Evolutionary conservation across 2,888 invertebrate species (phyloP).

Genomic region (Seladonia tumulorum): DNA sequence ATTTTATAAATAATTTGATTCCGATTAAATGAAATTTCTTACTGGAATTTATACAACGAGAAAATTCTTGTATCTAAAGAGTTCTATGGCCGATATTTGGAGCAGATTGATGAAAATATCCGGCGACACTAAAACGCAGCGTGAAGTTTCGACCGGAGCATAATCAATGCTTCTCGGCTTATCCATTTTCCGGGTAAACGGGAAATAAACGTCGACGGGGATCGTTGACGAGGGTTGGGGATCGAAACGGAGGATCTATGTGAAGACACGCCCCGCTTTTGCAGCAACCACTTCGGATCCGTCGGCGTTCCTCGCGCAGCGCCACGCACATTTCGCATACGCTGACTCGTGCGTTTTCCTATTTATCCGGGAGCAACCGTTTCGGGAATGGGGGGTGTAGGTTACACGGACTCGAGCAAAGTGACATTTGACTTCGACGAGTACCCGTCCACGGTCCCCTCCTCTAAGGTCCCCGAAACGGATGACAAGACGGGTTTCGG

Average conservation of each 20-base stretch:
- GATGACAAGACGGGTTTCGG: conserved; percentile 55
- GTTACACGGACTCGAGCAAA: conserved; percentile 41
- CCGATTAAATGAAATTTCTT: too few species aligned
- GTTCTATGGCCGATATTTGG: not conserved
- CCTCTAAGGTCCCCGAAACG: conserved; percentile 41
- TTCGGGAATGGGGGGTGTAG: not conserved
- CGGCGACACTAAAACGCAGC: not conserved
- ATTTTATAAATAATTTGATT: too few species aligned
- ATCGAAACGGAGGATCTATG: not conserved
- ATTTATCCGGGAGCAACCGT: conserved; percentile 49
- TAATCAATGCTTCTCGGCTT: not conserved
- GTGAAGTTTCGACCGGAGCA: not conserved
- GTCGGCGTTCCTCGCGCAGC: conserved; percentile 29
- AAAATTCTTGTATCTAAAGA: not conserved
- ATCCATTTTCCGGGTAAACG: not conserved
- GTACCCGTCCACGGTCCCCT: conserved; percentile 14
- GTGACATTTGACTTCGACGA: conserved; percentile 56
- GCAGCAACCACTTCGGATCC: conserved; percentile 50
- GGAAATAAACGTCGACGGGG: not conserved
- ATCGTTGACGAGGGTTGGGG: not conserved
- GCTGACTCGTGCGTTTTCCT: conserved; percentile 66
- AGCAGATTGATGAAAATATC: not conserved
- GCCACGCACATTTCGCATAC: conserved; percentile 60
- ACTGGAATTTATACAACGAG: too few species aligned
- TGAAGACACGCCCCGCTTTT: conserved; percentile 12